These are phyloP conservation scores for Sminthurinus signatus DNA, from an alignment of 1,140 invertebrate genomes.

Conservation along the genomic window DNA sequence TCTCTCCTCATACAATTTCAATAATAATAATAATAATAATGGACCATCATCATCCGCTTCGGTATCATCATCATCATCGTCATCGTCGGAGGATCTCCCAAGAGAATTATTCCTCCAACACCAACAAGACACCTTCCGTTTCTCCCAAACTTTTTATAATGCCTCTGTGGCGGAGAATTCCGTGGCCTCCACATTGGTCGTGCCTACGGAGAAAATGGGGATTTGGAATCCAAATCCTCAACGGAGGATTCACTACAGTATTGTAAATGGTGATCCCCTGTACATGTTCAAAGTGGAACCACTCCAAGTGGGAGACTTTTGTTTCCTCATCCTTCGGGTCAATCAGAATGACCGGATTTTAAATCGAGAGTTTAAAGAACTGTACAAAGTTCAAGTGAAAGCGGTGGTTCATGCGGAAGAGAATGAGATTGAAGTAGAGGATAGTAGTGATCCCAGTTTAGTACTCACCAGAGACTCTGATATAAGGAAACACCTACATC, in stretches of 20 bases:
- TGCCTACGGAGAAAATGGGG: conserved; percentile 61
- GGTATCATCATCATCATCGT: background rate
- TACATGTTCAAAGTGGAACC: conserved; percentile 91
- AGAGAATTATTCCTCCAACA: background rate
- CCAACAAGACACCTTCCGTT: conserved; percentile 45
- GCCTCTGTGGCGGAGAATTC: conserved; percentile 87
- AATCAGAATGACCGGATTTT: conserved; percentile 73
- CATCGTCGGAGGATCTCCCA: background rate
- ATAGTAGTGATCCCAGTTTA: no score
- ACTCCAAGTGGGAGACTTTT: conserved; percentile 80
- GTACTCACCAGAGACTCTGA: no score
- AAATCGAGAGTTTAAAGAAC: conserved; percentile 82
- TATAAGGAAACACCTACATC: no score
- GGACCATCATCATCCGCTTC: background rate
- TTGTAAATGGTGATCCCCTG: conserved; percentile 73
- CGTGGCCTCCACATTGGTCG: conserved; percentile 71
- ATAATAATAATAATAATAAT: background rate
- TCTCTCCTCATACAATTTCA: conserved; percentile 17
- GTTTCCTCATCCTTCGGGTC: conserved; percentile 72
- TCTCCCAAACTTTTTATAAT: conserved; percentile 73
- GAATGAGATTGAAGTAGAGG: background rate
- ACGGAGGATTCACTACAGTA: conserved; percentile 63
- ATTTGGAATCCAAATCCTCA: conserved; percentile 52
- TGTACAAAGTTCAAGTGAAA: conserved; percentile 71
- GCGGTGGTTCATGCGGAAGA: conserved; percentile 55